Conservation (phyloP, 2,888 invertebrate genomes). For the Mamestra brassicae region DNA sequence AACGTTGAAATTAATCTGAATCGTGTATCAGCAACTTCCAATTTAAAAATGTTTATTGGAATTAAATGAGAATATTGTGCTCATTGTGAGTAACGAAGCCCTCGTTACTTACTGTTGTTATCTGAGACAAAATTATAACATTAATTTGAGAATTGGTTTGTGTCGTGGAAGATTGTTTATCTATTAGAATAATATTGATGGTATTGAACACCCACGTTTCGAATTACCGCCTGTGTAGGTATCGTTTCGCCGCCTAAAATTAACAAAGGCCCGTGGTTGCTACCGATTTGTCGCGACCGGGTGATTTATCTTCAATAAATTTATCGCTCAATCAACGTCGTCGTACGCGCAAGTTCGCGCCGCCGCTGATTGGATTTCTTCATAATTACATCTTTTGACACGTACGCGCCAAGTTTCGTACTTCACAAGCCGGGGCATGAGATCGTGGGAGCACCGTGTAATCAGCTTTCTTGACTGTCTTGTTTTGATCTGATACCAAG, state of each 20-base stretch:
- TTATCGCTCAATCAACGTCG: constrained; percentile 89
- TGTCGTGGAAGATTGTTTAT: constrained; percentile 41
- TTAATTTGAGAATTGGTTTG: constrained; percentile 37
- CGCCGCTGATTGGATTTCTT: constrained; percentile 90
- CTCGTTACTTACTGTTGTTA: constrained; percentile 52
- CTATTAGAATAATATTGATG: constrained; percentile 57
- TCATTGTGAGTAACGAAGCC: constrained; percentile 60
- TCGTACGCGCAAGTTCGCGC: constrained; percentile 81
- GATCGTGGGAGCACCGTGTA: constrained; percentile 90
- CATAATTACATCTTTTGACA: constrained; percentile 91
- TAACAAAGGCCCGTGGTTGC: constrained; percentile 77
- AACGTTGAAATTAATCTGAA: constrained; percentile 78
- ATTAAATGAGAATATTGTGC: constrained; percentile 69
- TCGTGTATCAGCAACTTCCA: constrained; percentile 79
- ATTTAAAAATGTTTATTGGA: constrained; percentile 76
- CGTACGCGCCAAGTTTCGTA: constrained; percentile 90
- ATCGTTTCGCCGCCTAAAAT: constrained; percentile 70
- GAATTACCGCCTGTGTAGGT: constrained; percentile 61
- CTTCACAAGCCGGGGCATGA: constrained; percentile 85
- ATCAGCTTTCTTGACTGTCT: constrained; percentile 89
- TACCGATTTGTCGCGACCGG: constrained; percentile 87
- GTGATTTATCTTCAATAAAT: constrained; percentile 88
- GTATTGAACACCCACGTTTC: constrained; percentile 64
- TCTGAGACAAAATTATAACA: constrained; percentile 57
- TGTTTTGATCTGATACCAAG: constrained; percentile 84